Base-by-base conservation (phyloP, 1,140 invertebrate genomes). In the Drosophila burlai region DNA sequence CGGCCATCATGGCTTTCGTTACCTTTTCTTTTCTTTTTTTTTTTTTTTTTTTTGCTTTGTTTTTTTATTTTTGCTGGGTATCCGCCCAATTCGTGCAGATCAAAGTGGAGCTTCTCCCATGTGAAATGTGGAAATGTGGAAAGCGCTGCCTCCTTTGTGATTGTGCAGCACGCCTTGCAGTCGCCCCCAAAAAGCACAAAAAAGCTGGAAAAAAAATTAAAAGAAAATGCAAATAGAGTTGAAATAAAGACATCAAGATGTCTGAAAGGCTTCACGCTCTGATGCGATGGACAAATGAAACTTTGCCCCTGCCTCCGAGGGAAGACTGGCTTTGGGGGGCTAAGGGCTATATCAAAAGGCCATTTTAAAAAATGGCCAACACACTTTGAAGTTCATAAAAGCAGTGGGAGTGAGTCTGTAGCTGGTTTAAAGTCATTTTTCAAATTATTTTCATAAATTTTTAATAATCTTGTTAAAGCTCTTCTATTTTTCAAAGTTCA, bases 71-170 rank as follows among this genome's bases (percentile, higher is more conserved):
- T 68, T n/a, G 4, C 42, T 24, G 38, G 81, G 62, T 63, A 61
- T 63, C 83, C 82, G 83, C 80, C 83, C 83, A 87, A 86, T 86
- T 87, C 69, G 67, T 47, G 58, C 67, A 86, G 80, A 69, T 86
- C 83, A 86, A 86, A 86, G 78, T 55, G 50, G 45, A 54, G 73
- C 46, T 47, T 65, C 76, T 58, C 43, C 71, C 83, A 83, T 86
- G 77, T 89, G 76, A 58, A 58, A 62, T 69, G 76, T 52, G 71
- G 60, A 86, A 86, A 65, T 80, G 63, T 71, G 60, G 61, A 85
- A 74, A 75, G 71, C 72, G 66, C 62, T 73, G 59, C 49, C 57
- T 18, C 71, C 71, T 87, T 86, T 86, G 84, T 86, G 71, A 80
- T 89, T 86, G 83, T 83, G 83, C 83, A 89, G 68, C 83, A 76